These are phyloP conservation scores for Diploptera punctata DNA, from an alignment of 2,888 invertebrate species.

Conservation along the genomic window DNA sequence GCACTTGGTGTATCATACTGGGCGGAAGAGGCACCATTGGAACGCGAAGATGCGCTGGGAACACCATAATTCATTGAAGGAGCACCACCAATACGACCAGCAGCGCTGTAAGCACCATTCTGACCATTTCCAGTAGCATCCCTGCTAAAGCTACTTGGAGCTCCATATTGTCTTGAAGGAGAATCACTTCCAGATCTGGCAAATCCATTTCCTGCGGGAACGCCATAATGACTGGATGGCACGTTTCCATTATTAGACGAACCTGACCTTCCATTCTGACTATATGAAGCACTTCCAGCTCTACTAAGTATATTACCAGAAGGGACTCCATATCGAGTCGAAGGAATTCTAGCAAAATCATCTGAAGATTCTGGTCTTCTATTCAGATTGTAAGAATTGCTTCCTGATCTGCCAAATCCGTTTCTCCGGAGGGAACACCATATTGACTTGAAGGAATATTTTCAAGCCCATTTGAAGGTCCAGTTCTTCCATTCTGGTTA, in stretches of 20 bases:
- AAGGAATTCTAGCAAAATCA: not conserved
- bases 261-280: not conserved
- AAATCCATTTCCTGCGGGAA: too few relatives aligned
- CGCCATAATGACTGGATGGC: too few relatives aligned
- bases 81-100: not conserved
- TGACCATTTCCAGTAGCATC: too few relatives aligned
- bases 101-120: not conserved
- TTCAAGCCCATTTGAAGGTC: too few relatives aligned
- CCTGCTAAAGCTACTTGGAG: not conserved
- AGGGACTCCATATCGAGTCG: not conserved
- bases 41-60: not conserved
- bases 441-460: not conserved
- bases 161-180: not conserved
- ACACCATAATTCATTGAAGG: not conserved
- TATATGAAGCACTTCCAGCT: not conserved
- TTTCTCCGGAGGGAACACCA: not conserved
- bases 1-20: not conserved
- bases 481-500: not conserved
- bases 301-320: too few relatives aligned
- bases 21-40: not conserved
- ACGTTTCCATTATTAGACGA: too few relatives aligned
- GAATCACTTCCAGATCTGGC: too few relatives aligned
- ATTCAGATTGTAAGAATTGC: not conserved
- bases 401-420: not conserved
- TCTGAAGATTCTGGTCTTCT: too few relatives aligned